These are phyloP conservation scores for Oryctes rhinoceros DNA, from an alignment of 1,140 invertebrate genomes.

Conservation along the genomic window DNA sequence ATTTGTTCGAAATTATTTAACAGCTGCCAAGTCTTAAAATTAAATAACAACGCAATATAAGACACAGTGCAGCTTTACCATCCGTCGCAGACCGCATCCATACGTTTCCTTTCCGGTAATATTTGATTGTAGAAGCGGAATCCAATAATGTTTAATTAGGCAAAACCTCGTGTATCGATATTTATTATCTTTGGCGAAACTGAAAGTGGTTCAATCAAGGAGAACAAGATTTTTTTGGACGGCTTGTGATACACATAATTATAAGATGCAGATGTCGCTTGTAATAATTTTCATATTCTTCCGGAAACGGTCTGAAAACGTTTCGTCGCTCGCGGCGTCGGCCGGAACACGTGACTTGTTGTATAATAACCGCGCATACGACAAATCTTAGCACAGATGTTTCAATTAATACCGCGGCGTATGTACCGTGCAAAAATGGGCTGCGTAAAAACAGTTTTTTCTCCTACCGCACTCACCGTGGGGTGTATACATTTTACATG, in stretches of 20 bases:
- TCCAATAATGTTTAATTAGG: constrained; percentile 12
- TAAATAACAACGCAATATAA: neutral
- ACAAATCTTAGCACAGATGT: constrained; percentile 26
- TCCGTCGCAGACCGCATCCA: neutral
- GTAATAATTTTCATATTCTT: constrained; percentile 25
- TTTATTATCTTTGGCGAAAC: constrained; percentile 10
- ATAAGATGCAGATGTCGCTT: constrained; percentile 4
- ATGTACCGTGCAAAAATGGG: neutral
- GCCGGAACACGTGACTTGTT: neutral
- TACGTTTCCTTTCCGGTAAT: constrained; percentile 28
- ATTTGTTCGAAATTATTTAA: constrained; percentile 23
- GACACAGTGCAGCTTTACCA: neutral
- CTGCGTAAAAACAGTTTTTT: neutral
- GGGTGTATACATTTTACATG: neutral
- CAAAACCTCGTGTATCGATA: constrained; percentile 1
- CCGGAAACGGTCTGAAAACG: constrained; percentile 6
- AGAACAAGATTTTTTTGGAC: constrained; percentile 20
- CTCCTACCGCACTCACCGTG: neutral
- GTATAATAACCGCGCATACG: neutral
- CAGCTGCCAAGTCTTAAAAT: constrained; percentile 29
- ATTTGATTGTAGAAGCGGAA: constrained; percentile 6
- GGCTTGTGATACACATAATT: constrained; percentile 24
- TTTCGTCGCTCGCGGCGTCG: neutral
- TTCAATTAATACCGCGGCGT: neutral
- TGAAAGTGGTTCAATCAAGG: constrained; percentile 36